phyloP scores from a whole-genome alignment of 2,888 invertebrate species.

The Spodoptera littoralis region DNA sequence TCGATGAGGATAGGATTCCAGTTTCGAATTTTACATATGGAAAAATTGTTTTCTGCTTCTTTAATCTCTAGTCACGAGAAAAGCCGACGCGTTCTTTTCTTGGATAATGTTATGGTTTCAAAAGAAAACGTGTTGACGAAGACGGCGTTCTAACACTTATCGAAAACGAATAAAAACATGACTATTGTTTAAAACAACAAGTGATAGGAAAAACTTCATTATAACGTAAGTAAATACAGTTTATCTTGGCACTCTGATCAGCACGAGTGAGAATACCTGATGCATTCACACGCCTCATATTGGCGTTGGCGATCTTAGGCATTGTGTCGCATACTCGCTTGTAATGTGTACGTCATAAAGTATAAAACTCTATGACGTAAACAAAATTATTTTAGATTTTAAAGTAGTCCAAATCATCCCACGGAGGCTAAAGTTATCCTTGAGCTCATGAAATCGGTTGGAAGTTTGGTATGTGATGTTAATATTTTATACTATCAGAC shows the following conservation, averaged over 20 bases:
- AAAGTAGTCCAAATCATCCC: slow-evolving; percentile 16
- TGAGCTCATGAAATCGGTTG: neutral
- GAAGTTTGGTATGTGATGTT: too few species aligned
- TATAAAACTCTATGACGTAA: slow-evolving; percentile 15
- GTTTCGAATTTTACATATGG: too few species aligned
- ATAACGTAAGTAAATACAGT: slow-evolving; percentile 24
- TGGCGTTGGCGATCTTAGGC: slow-evolving; percentile 29
- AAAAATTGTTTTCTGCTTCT: too few species aligned
- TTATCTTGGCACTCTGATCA: slow-evolving; percentile 41
- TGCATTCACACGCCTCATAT: slow-evolving; percentile 38
- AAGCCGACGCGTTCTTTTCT: too few species aligned
- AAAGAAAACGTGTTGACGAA: neutral
- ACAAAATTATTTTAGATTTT: neutral
- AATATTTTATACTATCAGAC: too few species aligned
- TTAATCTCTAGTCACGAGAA: too few species aligned
- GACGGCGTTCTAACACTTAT: neutral
- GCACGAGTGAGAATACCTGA: slow-evolving; percentile 47
- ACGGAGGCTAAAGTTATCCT: slow-evolving; percentile 14
- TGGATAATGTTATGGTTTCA: neutral
- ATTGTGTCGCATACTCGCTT: slow-evolving; percentile 4
- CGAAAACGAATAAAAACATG: neutral
- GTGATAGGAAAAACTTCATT: slow-evolving; percentile 27
- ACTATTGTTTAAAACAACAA: slow-evolving; percentile 1
- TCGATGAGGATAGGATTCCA: neutral
- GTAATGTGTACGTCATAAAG: slow-evolving; percentile 3